Evolutionary conservation across 2,797 vertebrate species (phyloP).

Genomic region (Typhlichthys subterraneus): DNA sequence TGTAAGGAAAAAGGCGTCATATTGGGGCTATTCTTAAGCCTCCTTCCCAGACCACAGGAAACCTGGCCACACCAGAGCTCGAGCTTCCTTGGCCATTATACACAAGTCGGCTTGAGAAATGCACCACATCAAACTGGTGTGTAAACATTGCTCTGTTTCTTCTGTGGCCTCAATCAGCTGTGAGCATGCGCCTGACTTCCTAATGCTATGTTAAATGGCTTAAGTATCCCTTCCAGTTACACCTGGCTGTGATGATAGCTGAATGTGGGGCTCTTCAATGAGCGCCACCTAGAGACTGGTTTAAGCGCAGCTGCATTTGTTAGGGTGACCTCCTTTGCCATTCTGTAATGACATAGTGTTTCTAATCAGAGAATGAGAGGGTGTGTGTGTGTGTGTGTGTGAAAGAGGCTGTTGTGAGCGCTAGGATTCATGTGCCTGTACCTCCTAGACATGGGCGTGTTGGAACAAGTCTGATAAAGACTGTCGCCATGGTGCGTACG

Average conservation of each 20-base stretch:
- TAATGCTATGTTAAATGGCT: slow-evolving; percentile 28
- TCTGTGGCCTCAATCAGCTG: slow-evolving; percentile 27
- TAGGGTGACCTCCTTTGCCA: slow-evolving; percentile 38
- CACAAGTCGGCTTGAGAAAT: slow-evolving; percentile 51
- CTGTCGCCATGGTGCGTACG: slow-evolving; percentile 42
- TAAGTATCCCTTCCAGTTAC: slow-evolving; percentile 39
- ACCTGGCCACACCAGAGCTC: slow-evolving; percentile 35
- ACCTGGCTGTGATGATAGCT: slow-evolving; percentile 29
- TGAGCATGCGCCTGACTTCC: slow-evolving; percentile 6
- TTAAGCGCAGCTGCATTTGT: slow-evolving; percentile 28
- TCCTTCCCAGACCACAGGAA: slow-evolving; percentile 50
- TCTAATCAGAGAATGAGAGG: too few species aligned
- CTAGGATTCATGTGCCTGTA: slow-evolving; percentile 8
- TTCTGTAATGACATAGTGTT: slow-evolving; percentile 12
- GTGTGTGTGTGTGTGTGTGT: too few species aligned
- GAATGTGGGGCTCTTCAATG: neutral
- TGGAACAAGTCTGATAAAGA: slow-evolving; percentile 62
- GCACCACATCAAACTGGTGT: slow-evolving; percentile 56
- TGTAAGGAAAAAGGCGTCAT: slow-evolving; percentile 55
- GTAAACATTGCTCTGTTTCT: slow-evolving; percentile 39
- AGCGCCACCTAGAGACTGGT: neutral
- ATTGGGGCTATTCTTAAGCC: slow-evolving; percentile 54
- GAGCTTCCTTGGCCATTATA: slow-evolving; percentile 52
- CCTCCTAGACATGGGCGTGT: slow-evolving; percentile 51
- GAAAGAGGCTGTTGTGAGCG: slow-evolving; percentile 26